These are phyloP conservation scores for Archips xylosteana DNA, from an alignment of 2,888 invertebrate species.

Conservation along the genomic window DNA sequence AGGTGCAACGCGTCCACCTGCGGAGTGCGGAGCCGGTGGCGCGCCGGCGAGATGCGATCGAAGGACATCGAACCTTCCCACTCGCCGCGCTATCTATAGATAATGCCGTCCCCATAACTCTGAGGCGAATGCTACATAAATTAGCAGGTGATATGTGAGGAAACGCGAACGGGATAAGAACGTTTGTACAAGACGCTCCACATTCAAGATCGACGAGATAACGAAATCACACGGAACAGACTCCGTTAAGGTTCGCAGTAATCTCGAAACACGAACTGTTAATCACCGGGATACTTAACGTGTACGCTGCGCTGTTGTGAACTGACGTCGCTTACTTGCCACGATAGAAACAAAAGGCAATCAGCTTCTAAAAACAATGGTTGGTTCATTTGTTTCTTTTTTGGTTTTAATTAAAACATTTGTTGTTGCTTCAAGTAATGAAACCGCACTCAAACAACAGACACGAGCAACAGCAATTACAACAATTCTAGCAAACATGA, in stretches of 20 bases:
- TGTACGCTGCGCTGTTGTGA: slow-evolving; percentile 31
- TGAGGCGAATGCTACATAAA: slow-evolving; percentile 73
- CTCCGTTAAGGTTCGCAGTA: slow-evolving; percentile 47
- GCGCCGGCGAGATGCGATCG: slow-evolving; percentile 78
- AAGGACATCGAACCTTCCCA: slow-evolving; percentile 77
- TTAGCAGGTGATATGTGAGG: slow-evolving; percentile 73
- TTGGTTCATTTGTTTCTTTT: slow-evolving; percentile 25
- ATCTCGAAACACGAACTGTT: slow-evolving; percentile 46
- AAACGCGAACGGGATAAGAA: slow-evolving; percentile 60
- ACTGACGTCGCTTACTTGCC: slow-evolving; percentile 21
- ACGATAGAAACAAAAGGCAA: slow-evolving; percentile 32
- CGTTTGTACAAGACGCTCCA: slow-evolving; percentile 52
- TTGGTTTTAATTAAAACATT: slow-evolving; percentile 34
- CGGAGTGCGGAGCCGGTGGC: slow-evolving; percentile 56
- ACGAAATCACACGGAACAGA: slow-evolving; percentile 52
- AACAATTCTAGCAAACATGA: slow-evolving; percentile 24
- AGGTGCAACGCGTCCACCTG: slow-evolving; percentile 82
- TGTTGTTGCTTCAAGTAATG: slow-evolving; percentile 21
- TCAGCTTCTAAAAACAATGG: slow-evolving; percentile 29
- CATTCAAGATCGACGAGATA: slow-evolving; percentile 64
- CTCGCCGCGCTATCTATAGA: slow-evolving; percentile 53
- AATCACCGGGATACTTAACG: slow-evolving; percentile 33
- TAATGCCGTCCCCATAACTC: slow-evolving; percentile 73
- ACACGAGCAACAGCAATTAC: slow-evolving; percentile 20
- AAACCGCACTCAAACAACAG: slow-evolving; percentile 27